phyloP scores from a whole-genome alignment of 2,113 vertebrate species.

The Podarcis raffonei region DNA sequence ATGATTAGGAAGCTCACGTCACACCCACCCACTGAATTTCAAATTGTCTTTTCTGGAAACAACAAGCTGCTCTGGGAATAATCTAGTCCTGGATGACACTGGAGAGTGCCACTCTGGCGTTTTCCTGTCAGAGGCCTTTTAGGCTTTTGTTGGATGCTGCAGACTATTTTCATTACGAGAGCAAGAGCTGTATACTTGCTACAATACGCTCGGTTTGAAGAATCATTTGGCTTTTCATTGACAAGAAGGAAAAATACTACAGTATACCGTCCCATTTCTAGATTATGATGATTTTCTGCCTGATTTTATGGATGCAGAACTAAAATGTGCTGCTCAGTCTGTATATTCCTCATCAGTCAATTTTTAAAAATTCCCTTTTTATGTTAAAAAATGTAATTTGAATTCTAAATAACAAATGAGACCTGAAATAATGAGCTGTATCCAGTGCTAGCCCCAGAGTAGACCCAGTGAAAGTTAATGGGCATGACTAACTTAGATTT shows the following conservation, averaged over 20 bases:
- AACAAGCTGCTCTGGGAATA: conserved; percentile 2
- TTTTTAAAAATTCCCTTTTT: conserved; percentile 3
- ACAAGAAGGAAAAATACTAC: background rate
- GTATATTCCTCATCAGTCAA: background rate
- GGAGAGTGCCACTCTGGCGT: background rate
- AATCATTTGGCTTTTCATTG: conserved; percentile 3
- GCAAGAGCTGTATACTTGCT: conserved; percentile 32
- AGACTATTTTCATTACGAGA: conserved; percentile 14
- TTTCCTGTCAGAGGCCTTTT: conserved; percentile 31
- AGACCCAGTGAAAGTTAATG: no score
- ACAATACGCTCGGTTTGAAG: conserved; percentile 29
- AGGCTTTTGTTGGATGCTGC: conserved; percentile 11
- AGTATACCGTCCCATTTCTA: conserved; percentile 15
- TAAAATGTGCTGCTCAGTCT: background rate
- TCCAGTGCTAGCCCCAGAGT: no score
- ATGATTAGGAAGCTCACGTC: accelerated
- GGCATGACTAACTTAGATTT: no score
- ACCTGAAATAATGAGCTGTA: no score
- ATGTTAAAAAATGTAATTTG: background rate
- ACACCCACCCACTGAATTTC: accelerated
- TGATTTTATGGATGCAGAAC: background rate
- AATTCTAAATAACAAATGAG: background rate
- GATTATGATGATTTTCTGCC: background rate
- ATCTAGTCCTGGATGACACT: background rate
- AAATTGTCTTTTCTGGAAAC: conserved; percentile 36